Percentiles rank a stretch among this genome's conserved stretches.
phyloP scores from a whole-genome alignment of 2,113 vertebrate species.

The Mus spicilegus region DNA sequence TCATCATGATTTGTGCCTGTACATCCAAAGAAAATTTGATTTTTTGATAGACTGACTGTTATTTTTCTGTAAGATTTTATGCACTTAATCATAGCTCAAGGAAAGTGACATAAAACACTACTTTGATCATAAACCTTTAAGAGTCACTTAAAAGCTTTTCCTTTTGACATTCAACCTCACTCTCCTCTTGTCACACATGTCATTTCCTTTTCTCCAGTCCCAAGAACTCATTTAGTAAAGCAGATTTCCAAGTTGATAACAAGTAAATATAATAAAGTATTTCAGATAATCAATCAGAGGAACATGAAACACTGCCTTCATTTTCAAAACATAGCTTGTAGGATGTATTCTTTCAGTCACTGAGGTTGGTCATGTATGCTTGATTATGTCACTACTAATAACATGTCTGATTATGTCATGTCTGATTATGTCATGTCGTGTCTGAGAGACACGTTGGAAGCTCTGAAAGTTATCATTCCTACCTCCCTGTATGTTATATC shows the following conservation, averaged over 20 bases:
- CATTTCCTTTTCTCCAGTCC: background rate
- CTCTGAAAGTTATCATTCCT: background rate
- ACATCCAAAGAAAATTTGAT: background rate
- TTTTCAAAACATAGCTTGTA: background rate
- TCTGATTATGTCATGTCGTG: too few relatives aligned
- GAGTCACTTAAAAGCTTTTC: background rate
- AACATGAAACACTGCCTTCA: background rate
- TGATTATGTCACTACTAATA: background rate
- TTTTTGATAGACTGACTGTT: background rate
- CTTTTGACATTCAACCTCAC: background rate
- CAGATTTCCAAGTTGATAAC: background rate
- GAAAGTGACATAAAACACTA: background rate
- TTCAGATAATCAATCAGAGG: background rate
- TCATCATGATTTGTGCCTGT: conserved; percentile 29
- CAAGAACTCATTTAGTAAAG: conserved; percentile 14
- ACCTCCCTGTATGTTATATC: background rate
- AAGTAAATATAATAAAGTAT: background rate
- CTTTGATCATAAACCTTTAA: background rate
- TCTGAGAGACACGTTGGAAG: background rate
- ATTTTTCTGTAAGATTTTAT: background rate
- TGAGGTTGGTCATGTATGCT: background rate
- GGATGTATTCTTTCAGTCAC: background rate
- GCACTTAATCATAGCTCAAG: background rate
- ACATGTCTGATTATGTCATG: background rate
- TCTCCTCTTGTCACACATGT: background rate